Conservation (phyloP, 2,113 vertebrate genomes). For the Poeciliopsis prolifica region DNA sequence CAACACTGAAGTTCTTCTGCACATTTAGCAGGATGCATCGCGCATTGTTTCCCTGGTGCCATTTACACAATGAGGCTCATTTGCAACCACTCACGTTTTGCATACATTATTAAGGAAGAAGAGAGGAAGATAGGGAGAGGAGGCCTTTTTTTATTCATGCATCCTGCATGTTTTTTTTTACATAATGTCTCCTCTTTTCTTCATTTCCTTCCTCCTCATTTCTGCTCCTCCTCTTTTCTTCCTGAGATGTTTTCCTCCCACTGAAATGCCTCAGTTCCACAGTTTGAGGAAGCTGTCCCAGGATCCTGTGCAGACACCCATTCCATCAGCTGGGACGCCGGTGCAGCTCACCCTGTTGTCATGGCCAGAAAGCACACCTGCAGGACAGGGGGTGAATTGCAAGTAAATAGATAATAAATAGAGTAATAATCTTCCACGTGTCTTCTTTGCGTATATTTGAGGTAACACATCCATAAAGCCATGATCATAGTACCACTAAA, state of each 20-base stretch:
- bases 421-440: not conserved
- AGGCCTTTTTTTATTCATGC: not conserved
- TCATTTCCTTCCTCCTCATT: constrained; percentile 6
- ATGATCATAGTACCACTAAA: not conserved
- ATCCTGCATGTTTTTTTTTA: constrained; percentile 5
- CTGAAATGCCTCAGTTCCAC: constrained; percentile 76
- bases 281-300: constrained; percentile 97
- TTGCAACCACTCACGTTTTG: constrained; percentile 34
- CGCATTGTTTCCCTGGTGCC: constrained; percentile 37
- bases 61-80: constrained; percentile 48
- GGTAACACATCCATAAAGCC: not conserved
- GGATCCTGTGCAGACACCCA: constrained; percentile 98
- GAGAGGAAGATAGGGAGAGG: constrained; percentile 36
- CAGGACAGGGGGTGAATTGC: not conserved
- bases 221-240: constrained; percentile 14
- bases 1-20: constrained; percentile 30
- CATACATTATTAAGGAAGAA: constrained; percentile 46
- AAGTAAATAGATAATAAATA: not conserved
- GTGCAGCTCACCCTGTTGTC: constrained; percentile 99
- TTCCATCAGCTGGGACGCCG: constrained; percentile 92
- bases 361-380: constrained; percentile 95
- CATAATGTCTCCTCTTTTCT: constrained; percentile 1
- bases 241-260: not conserved
- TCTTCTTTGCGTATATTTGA: not conserved
- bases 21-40: constrained; percentile 30